Conservation (phyloP, 2,888 invertebrate species). For the Eumacrocentrus americanus region DNA sequence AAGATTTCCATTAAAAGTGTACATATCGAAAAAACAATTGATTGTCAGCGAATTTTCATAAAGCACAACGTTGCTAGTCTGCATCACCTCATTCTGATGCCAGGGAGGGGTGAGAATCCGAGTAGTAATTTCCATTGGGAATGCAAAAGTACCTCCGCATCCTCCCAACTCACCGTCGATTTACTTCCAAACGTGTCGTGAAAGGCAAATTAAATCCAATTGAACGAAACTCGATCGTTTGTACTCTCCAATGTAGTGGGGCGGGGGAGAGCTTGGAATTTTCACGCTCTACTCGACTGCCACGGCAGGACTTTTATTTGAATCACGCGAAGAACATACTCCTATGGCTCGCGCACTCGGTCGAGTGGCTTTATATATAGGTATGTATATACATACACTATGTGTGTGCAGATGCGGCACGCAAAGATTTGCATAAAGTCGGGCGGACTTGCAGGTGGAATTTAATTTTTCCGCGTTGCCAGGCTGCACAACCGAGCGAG, state of each 20-base stretch:
- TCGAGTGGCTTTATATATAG: not conserved
- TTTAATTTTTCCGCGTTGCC: conserved; percentile 15
- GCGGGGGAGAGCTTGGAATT: conserved; percentile 18
- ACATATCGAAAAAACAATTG: not conserved
- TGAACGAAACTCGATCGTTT: conserved; percentile 33
- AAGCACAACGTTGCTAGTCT: not conserved
- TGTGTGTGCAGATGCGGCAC: not conserved
- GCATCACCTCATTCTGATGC: not conserved
- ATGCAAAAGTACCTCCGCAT: conserved; percentile 15
- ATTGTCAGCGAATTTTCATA: not conserved
- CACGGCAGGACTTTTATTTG: conserved; percentile 17
- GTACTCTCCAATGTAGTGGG: conserved; percentile 23
- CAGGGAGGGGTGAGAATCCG: not conserved
- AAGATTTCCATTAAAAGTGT: too few relatives aligned
- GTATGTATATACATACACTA: too few relatives aligned
- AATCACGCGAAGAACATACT: conserved; percentile 21
- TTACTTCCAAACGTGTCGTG: conserved; percentile 26
- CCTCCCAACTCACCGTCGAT: conserved; percentile 18
- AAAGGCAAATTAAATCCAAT: conserved; percentile 34
- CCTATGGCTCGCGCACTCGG: conserved; percentile 5
- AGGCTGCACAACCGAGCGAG: conserved; percentile 10
- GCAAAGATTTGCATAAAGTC: conserved; percentile 24
- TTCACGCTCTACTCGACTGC: conserved; percentile 8
- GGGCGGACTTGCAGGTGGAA: conserved; percentile 11
- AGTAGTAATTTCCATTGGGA: conserved; percentile 20